phyloP scores from a whole-genome alignment of 2,888 invertebrate species.

The Stenotaenia linearis region DNA sequence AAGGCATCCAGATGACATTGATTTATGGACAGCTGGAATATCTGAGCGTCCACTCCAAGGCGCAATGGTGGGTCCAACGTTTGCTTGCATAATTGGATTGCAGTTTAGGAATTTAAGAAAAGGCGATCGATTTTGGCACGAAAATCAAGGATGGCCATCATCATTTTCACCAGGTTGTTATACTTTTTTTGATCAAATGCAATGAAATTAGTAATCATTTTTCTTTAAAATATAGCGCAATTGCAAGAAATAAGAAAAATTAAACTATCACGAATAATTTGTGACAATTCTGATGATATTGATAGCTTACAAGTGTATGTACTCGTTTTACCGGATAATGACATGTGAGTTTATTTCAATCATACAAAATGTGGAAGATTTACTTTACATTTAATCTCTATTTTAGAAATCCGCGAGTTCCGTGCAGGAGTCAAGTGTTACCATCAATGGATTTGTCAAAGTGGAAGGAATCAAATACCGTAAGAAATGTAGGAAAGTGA shows the following conservation, averaged over 20 bases:
- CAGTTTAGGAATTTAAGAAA: conserved; percentile 42
- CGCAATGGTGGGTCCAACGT: conserved; percentile 43
- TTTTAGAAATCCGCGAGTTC: conserved; percentile 82
- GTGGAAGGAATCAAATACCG: conserved; percentile 67
- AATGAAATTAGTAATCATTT: not conserved
- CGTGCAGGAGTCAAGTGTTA: conserved; percentile 80
- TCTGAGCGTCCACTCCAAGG: conserved; percentile 42
- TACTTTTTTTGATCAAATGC: not conserved
- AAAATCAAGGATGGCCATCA: conserved; percentile 37
- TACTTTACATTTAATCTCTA: not conserved
- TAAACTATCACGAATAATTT: conserved; percentile 36
- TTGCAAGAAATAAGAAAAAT: conserved; percentile 37
- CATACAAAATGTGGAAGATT: not conserved
- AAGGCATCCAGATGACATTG: conserved; percentile 38
- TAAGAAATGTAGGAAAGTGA: not conserved
- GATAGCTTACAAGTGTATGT: conserved; percentile 37
- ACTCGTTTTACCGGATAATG: conserved; percentile 37
- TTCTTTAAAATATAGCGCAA: conserved; percentile 34
- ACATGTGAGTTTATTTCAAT: conserved; percentile 33
- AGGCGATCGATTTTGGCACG: conserved; percentile 37
- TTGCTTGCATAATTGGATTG: conserved; percentile 43
- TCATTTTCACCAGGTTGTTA: conserved; percentile 38
- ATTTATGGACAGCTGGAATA: conserved; percentile 43
- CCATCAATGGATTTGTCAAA: conserved; percentile 81
- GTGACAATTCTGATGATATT: conserved; percentile 38